Percentiles rank a stretch among this genome's conserved stretches.
These are phyloP conservation scores for Helogale parvula DNA, from an alignment of 2,113 vertebrate species.

Conservation along the genomic window DNA sequence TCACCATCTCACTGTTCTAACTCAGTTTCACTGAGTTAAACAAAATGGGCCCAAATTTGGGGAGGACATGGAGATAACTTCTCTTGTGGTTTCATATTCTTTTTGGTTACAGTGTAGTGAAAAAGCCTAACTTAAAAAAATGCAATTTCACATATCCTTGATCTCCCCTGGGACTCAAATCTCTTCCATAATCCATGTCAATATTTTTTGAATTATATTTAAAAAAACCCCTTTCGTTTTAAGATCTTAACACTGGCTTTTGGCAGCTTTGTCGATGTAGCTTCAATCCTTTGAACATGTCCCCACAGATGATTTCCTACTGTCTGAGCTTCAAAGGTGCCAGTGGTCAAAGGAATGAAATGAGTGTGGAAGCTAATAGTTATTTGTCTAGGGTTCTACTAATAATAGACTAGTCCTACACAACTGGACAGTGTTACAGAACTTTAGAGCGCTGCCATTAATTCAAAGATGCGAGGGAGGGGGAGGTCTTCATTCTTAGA, in stretches of 20 bases:
- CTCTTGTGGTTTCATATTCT: constrained; percentile 30
- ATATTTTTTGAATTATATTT: constrained; percentile 44
- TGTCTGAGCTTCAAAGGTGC: not conserved
- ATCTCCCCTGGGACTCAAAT: constrained; percentile 48
- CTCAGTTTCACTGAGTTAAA: not conserved
- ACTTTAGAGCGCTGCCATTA: not conserved
- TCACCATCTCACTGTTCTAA: not conserved
- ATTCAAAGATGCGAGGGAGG: not conserved
- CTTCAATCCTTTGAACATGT: constrained; percentile 52
- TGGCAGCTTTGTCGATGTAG: constrained; percentile 40
- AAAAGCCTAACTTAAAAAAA: constrained; percentile 43
- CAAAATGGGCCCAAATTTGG: not conserved
- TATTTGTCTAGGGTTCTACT: not conserved
- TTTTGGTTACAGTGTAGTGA: constrained; percentile 31
- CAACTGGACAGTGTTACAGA: not conserved
- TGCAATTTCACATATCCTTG: constrained; percentile 50
- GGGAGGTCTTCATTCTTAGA: not conserved
- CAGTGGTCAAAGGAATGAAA: not conserved
- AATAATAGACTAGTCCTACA: not conserved
- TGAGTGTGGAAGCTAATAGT: not conserved
- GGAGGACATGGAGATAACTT: not conserved
- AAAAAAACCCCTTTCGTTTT: constrained; percentile 42
- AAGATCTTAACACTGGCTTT: constrained; percentile 50
- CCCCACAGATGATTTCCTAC: not conserved
- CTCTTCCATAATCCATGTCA: constrained; percentile 38